Conservation (phyloP, 2,113 vertebrate genomes). For the Scopus umbretta region DNA sequence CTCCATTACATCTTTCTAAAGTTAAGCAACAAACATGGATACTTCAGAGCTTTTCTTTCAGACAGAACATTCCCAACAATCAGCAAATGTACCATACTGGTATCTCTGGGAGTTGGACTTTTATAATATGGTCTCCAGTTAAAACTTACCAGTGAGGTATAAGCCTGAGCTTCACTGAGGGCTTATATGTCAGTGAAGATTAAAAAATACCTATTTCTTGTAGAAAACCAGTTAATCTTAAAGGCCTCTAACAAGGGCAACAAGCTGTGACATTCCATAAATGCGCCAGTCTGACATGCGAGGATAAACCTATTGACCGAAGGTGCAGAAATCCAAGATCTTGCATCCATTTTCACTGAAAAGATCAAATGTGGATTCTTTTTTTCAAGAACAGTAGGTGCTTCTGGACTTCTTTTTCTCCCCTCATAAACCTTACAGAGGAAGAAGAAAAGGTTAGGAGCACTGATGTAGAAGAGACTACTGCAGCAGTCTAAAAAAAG, state of each 20-base stretch:
- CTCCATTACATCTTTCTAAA: neutral
- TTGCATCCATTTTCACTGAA: neutral
- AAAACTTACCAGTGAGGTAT: neutral
- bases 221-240: neutral
- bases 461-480: neutral
- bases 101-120: neutral
- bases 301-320: neutral
- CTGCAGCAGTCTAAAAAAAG: neutral
- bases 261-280: neutral
- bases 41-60: neutral
- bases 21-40: neutral
- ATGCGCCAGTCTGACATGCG: accelerated
- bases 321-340: neutral
- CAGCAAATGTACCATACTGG: neutral
- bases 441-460: neutral
- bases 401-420: neutral
- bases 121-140: neutral
- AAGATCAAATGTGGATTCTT: neutral
- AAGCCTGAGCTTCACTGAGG: neutral
- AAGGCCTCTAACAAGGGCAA: neutral
- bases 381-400: neutral
- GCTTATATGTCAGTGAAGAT: neutral
- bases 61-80: neutral
- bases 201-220: neutral
- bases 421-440: neutral